phyloP scores from a whole-genome alignment of 2,797 vertebrate species.

The Siniperca undulata region DNA sequence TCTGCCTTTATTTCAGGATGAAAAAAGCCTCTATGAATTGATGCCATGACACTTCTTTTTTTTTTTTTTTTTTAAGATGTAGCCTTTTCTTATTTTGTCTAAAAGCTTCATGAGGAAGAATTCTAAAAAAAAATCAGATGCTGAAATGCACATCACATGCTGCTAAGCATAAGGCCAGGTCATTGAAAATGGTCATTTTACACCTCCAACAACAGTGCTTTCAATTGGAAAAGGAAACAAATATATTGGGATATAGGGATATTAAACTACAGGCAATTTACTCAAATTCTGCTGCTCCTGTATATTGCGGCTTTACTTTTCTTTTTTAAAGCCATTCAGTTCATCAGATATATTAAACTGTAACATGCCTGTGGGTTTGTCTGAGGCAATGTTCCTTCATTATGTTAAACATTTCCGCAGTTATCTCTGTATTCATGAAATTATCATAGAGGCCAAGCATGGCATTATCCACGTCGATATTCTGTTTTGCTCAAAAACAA shows the following conservation, averaged over 20 bases:
- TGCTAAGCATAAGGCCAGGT: neutral
- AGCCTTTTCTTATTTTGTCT: slow-evolving; percentile 14
- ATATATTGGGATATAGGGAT: neutral
- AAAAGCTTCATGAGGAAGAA: neutral
- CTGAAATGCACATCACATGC: slow-evolving; percentile 44
- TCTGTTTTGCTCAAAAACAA: slow-evolving; percentile 12
- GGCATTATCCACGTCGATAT: slow-evolving; percentile 21
- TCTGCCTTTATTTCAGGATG: slow-evolving; percentile 43
- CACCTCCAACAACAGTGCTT: neutral
- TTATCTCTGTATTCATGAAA: slow-evolving; percentile 32
- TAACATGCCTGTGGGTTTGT: slow-evolving; percentile 62
- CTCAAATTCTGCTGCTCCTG: slow-evolving; percentile 12
- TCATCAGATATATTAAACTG: slow-evolving; percentile 58
- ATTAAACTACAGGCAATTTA: slow-evolving; percentile 12
- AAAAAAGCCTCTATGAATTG: slow-evolving; percentile 35
- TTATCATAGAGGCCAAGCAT: slow-evolving; percentile 44
- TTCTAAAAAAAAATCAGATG: neutral
- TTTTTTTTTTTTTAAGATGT: slow-evolving; percentile 7
- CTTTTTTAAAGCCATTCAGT: slow-evolving; percentile 44
- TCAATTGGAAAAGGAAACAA: neutral
- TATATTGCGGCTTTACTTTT: slow-evolving; percentile 2
- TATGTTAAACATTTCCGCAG: slow-evolving; percentile 30
- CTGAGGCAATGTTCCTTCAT: slow-evolving; percentile 29
- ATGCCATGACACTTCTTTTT: neutral
- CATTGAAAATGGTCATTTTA: slow-evolving; percentile 1